Evolutionary conservation across 2,113 vertebrate genomes (phyloP).

Genomic region (Isurus oxyrinchus): DNA sequence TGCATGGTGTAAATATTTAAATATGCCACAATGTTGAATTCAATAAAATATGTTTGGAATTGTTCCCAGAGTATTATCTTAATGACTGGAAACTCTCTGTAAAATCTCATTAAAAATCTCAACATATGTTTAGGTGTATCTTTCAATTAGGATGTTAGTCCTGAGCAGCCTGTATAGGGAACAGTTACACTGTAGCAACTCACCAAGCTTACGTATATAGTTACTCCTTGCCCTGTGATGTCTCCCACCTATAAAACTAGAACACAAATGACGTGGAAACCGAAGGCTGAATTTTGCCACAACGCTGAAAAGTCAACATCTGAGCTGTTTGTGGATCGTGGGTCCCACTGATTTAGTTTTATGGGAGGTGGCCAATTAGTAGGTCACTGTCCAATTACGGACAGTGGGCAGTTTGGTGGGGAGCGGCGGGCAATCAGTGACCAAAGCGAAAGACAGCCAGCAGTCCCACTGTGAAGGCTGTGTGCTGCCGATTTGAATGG

Average conservation of each 20-base stretch:
- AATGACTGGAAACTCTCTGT: not conserved
- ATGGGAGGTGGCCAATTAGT: not conserved
- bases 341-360: not conserved
- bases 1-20: not conserved
- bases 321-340: not conserved
- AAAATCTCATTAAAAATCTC: not conserved
- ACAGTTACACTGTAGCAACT: not conserved
- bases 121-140: not conserved
- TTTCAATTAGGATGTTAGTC: not conserved
- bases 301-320: not conserved
- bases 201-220: not conserved
- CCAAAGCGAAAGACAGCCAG: not conserved
- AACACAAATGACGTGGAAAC: not conserved
- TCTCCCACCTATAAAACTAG: not conserved
- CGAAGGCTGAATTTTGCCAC: not conserved
- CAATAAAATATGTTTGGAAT: slow-evolving; percentile 5
- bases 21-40: not conserved
- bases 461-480: too few species aligned
- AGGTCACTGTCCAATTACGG: not conserved
- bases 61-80: not conserved
- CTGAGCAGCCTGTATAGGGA: not conserved
- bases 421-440: not conserved
- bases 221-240: not conserved
- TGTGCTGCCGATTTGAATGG: not conserved
- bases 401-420: not conserved